Evolutionary conservation across 2,888 invertebrate species (phyloP).

Genomic region (Auanema sp.): DNA sequence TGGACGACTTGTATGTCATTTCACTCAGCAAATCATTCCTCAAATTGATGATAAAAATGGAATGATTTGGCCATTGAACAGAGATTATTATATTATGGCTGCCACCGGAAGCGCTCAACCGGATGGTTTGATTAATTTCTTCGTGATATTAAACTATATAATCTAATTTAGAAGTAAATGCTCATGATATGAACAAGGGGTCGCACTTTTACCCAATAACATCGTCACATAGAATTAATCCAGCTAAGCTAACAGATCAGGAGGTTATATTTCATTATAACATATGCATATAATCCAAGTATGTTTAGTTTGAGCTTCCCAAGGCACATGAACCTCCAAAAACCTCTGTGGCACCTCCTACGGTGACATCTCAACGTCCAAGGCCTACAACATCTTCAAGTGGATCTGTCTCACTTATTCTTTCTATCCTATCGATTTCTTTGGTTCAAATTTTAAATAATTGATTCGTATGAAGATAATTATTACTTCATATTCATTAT

Average conservation of each 20-base stretch:
- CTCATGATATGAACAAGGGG: constrained; percentile 54
- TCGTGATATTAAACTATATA: neutral
- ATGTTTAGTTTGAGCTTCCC: too few species aligned
- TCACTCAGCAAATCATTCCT: constrained; percentile 53
- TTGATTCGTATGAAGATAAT: too few species aligned
- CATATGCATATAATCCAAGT: too few species aligned
- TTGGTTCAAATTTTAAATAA: too few species aligned
- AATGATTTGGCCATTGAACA: constrained; percentile 50
- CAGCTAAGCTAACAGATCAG: constrained; percentile 22
- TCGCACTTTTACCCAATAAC: constrained; percentile 57
- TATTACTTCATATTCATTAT: too few species aligned
- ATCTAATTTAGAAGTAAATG: constrained; percentile 52
- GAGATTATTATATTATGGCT: constrained; percentile 54
- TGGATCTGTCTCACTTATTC: too few species aligned
- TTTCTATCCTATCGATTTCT: too few species aligned
- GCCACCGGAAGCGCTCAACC: constrained; percentile 61
- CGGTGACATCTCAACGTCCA: too few species aligned
- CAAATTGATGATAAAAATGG: constrained; percentile 50
- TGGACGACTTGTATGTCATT: constrained; percentile 49
- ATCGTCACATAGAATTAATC: constrained; percentile 51
- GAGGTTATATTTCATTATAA: constrained; percentile 19
- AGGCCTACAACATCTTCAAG: too few species aligned
- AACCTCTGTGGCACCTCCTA: too few species aligned
- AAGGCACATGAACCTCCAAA: too few species aligned
- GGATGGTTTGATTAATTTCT: constrained; percentile 43